Base-by-base conservation (phyloP, 2,113 vertebrate species). In the Argyrosomus japonicus region DNA sequence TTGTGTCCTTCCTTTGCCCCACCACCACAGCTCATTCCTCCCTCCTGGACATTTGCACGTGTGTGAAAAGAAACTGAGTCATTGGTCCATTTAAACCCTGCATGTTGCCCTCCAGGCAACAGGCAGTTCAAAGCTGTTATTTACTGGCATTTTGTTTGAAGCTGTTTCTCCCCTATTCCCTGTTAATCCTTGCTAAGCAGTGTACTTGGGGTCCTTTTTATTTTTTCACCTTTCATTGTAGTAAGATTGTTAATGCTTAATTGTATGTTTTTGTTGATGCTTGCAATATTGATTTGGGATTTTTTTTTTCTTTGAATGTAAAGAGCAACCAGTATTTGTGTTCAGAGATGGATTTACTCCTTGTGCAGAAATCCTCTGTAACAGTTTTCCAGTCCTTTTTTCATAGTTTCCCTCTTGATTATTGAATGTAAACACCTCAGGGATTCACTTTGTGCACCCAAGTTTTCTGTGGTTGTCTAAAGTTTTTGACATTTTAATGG, bases 41-140 rank as follows among this genome's bases (percentile, higher is more conserved):
- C 73, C 90, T 88, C 85, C 75, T 87, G 87, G 83, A 92, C 84
- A 94, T 96, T 96, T 95, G 91, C 92, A 94, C 93, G 68, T 94
- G 92, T 94, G 91, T 94, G 91, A 91, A 93, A 91, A 91, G 91
- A 92, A 85, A 84, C 82, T 29, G 68, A 85, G 85, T 73, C 32
- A 61, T 70, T 57, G 79, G 84, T 79, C 81, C 43, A 76, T 82
- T 90, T 75, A 87, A 90, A 88, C 74, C 81, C 87, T 85, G 54
- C 82, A 70, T 87, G 86, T 84, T 78, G 80, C 89, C 93, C 91
- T 74, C 14, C 64, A 90, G 94, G 93, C 92, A 92, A 92, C 93
- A 93, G 91, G 92, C 91, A 94, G 93, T 95, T 95, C 91, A 94
- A 94, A 93, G 92, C 87, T 84, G 75, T 73, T 84, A 76, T 88